Percentiles rank a stretch among this genome's conserved stretches.
Evolutionary conservation across 2,797 vertebrate species (phyloP).

Genomic region (Pampus argenteus): DNA sequence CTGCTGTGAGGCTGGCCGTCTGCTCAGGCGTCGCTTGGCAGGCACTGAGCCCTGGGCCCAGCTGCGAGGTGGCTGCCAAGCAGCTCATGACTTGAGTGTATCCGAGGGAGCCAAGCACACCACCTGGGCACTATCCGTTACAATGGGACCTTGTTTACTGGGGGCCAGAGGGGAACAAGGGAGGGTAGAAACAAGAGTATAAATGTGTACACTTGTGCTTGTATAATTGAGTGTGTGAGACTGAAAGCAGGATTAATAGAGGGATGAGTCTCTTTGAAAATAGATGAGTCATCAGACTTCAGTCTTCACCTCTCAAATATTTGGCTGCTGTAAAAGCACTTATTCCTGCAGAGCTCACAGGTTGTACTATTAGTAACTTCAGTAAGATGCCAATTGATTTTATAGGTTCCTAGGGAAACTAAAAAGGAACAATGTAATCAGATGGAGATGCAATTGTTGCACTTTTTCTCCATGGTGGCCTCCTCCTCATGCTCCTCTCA

Average conservation of each 20-base stretch:
- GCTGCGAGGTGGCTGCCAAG: conserved; percentile 62
- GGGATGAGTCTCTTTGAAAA: conserved; percentile 36
- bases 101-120: conserved; percentile 51
- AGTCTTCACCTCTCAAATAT: conserved; percentile 31
- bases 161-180: conserved; percentile 19
- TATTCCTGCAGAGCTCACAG: conserved; percentile 5
- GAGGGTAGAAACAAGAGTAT: not conserved
- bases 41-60: conserved; percentile 54
- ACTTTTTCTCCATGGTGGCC: conserved; percentile 52
- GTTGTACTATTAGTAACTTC: not conserved
- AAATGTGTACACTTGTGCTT: conserved; percentile 32
- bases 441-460: conserved; percentile 40
- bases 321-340: conserved; percentile 2
- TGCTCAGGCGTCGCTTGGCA: conserved; percentile 54
- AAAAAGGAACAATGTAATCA: conserved; percentile 31
- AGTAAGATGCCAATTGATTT: not conserved
- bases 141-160: conserved; percentile 55
- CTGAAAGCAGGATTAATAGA: conserved; percentile 24
- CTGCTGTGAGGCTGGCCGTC: conserved; percentile 63
- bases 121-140: conserved; percentile 71
- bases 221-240: conserved; percentile 35
- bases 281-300: conserved; percentile 27
- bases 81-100: conserved; percentile 43
- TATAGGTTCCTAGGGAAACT: conserved; percentile 9
- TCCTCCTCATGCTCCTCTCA: conserved; percentile 59